Conservation (phyloP, 2,797 vertebrate genomes). For the Gymnodraco acuticeps region DNA sequence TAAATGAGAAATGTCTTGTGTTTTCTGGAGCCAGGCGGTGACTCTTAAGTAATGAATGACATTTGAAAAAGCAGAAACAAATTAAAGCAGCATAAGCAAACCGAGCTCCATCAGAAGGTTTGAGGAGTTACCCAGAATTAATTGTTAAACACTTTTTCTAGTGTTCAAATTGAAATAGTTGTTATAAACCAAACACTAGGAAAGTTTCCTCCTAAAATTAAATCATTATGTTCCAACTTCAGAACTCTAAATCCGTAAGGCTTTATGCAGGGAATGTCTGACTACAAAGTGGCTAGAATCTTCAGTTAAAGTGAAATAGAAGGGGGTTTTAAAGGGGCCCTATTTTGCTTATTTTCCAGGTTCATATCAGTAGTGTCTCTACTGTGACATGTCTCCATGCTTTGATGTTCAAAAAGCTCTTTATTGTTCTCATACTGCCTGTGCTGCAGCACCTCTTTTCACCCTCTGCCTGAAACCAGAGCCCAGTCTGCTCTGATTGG, state of each 20-base stretch:
- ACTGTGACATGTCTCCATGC: no score
- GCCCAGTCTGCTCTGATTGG: no score
- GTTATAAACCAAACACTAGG: not conserved
- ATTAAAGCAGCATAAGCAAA: constrained; percentile 26
- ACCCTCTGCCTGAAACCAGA: no score
- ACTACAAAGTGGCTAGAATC: not conserved
- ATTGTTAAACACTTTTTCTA: not conserved
- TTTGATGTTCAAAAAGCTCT: no score
- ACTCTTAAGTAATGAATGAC: constrained; percentile 28
- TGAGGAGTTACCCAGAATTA: not conserved
- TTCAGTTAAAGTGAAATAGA: not conserved
- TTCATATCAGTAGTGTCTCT: no score
- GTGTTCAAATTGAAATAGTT: not conserved
- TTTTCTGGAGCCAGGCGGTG: constrained; percentile 1
- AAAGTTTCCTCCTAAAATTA: not conserved
- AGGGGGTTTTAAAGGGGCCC: not conserved
- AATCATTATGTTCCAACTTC: not conserved
- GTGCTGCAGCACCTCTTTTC: no score
- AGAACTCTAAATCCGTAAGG: not conserved
- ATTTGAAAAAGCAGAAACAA: constrained; percentile 50
- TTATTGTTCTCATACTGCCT: no score
- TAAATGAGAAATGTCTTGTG: constrained; percentile 40
- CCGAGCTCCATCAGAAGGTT: not conserved
- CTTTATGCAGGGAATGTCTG: not conserved
- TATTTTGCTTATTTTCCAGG: not conserved